These are phyloP conservation scores for Diaperis boleti DNA, from an alignment of 2,888 invertebrate genomes.

Conservation along the genomic window DNA sequence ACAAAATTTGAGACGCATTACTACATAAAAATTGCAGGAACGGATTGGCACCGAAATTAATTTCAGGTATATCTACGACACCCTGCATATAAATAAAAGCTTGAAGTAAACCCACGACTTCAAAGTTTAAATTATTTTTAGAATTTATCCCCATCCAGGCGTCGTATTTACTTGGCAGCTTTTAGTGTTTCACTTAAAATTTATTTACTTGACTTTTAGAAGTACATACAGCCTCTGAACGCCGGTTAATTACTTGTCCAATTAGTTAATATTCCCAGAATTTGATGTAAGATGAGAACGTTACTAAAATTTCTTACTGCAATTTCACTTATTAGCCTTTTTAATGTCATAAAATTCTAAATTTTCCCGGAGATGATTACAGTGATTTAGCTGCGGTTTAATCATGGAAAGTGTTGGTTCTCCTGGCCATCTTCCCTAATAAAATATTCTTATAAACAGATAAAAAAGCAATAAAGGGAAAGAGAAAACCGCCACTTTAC, in stretches of 20 bases:
- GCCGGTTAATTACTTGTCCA: constrained; percentile 8
- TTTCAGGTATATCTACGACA: no score
- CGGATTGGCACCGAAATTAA: no score
- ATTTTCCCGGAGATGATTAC: constrained; percentile 11
- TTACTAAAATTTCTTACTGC: constrained; percentile 2
- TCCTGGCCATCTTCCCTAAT: constrained; percentile 3
- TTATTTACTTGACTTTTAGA: constrained; percentile 15
- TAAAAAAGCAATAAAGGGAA: constrained; percentile 14
- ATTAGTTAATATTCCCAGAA: background rate
- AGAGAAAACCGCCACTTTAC: constrained; percentile 15
- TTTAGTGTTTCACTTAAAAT: constrained; percentile 12
- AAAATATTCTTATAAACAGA: constrained; percentile 27
- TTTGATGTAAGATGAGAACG: constrained; percentile 1
- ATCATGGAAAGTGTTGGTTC: constrained; percentile 15
- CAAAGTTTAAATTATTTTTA: background rate
- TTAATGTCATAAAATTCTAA: background rate
- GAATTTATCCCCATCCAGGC: background rate
- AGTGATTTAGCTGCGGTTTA: constrained; percentile 10
- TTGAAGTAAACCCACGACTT: constrained; percentile 1
- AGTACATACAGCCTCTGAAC: background rate
- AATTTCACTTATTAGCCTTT: constrained; percentile 18
- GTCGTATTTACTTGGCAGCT: constrained; percentile 4
- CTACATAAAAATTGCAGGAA: no score
- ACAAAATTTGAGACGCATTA: no score
- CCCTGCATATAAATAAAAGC: background rate